phyloP scores from a whole-genome alignment of 2,797 vertebrate species.

The Valencia hispanica region DNA sequence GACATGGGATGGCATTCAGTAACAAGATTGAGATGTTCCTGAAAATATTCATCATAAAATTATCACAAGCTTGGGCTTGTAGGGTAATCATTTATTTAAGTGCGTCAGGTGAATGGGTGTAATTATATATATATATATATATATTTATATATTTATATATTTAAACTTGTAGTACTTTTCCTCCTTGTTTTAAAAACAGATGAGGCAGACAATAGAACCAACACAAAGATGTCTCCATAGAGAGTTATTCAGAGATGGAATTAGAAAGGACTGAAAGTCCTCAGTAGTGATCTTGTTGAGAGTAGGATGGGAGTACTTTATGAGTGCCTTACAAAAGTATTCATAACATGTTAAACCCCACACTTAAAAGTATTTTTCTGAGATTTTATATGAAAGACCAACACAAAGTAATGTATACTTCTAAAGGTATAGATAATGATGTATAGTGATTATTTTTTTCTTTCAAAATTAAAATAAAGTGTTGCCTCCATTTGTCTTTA shows the following conservation, averaged over 20 bases:
- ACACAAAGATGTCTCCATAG: conserved; percentile 22
- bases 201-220: conserved; percentile 18
- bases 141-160: not conserved
- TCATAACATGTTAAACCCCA: too few relatives aligned
- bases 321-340: too few relatives aligned
- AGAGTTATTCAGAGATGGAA: too few relatives aligned
- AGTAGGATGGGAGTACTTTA: too few relatives aligned
- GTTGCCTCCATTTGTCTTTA: not conserved
- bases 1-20: conserved; percentile 6
- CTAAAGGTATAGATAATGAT: not conserved
- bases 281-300: conserved; percentile 44
- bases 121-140: not conserved
- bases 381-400: not conserved
- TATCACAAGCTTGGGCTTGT: conserved; percentile 6
- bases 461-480: not conserved
- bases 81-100: conserved; percentile 13
- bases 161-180: not conserved
- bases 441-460: not conserved
- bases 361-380: not conserved
- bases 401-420: not conserved
- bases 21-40: not conserved
- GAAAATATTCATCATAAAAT: conserved; percentile 28
- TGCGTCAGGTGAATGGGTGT: not conserved
- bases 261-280: not conserved
- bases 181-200: not conserved